phyloP scores from a whole-genome alignment of 2,113 vertebrate species.

The Sus scrofa region DNA sequence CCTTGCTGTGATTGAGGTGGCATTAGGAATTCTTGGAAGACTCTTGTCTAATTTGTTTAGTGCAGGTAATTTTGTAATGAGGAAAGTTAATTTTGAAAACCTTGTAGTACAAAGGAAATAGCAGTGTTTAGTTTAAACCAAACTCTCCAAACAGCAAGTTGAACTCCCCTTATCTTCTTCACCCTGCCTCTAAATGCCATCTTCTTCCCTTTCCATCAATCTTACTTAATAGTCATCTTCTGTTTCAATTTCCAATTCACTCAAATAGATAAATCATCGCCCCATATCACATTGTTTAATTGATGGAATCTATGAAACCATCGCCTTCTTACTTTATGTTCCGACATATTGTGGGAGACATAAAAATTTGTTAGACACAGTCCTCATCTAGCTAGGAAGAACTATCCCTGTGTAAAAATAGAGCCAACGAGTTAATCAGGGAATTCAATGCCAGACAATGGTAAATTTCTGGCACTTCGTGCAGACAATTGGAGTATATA shows the following conservation, averaged over 20 bases:
- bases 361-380: neutral
- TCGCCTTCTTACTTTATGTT: constrained; percentile 6
- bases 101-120: neutral
- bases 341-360: neutral
- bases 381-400: neutral
- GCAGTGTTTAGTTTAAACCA: neutral
- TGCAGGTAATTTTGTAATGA: constrained; percentile 12
- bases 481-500: neutral
- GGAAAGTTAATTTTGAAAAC: constrained; percentile 22
- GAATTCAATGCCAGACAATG: neutral
- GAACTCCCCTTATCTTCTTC: neutral
- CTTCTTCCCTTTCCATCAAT: neutral
- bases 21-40: constrained; percentile 27
- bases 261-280: neutral
- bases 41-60: neutral
- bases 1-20: neutral
- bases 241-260: neutral
- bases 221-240: neutral
- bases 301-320: neutral
- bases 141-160: neutral
- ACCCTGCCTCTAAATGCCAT: neutral
- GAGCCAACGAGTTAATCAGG: neutral
- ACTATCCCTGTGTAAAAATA: constrained; percentile 3
- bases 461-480: neutral
- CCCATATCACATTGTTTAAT: neutral